These are phyloP conservation scores for Chelon labrosus DNA, from an alignment of 2,797 vertebrate species.

Conservation along the genomic window DNA sequence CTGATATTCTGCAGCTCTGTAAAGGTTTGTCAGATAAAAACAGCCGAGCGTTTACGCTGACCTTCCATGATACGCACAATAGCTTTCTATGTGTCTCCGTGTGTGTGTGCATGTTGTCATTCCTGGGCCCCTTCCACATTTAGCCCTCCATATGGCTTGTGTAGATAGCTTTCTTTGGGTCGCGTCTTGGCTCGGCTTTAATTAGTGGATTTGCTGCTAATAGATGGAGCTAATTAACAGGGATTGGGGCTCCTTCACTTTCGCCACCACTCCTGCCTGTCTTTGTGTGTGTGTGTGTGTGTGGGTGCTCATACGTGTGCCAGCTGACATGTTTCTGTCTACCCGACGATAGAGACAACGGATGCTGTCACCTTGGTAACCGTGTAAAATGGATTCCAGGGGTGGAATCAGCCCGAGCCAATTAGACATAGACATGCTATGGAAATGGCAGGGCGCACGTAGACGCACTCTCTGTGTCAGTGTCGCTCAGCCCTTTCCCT, in stretches of 20 bases:
- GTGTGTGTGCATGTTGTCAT: constrained; percentile 49
- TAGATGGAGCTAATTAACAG: constrained; percentile 83
- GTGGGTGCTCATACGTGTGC: constrained; percentile 12
- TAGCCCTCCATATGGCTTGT: constrained; percentile 76
- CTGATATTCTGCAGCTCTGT: constrained; percentile 53
- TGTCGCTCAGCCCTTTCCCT: constrained; percentile 30
- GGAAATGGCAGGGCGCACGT: constrained; percentile 67
- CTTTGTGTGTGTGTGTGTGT: constrained; percentile 16
- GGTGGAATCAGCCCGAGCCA: constrained; percentile 77
- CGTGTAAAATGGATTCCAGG: constrained; percentile 81
- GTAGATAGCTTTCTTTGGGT: constrained; percentile 81
- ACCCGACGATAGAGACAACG: constrained; percentile 66
- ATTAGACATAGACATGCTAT: constrained; percentile 79
- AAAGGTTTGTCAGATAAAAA: constrained; percentile 57
- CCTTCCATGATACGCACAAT: constrained; percentile 51
- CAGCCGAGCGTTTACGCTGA: constrained; percentile 59
- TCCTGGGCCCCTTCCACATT: constrained; percentile 67
- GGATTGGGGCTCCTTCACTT: constrained; percentile 70
- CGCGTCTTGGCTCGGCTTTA: constrained; percentile 75
- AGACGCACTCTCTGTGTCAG: constrained; percentile 51
- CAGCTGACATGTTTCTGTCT: constrained; percentile 68
- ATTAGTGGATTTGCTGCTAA: constrained; percentile 83
- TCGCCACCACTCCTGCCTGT: constrained; percentile 49
- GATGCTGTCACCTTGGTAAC: constrained; percentile 84
- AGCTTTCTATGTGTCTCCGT: constrained; percentile 6